These are phyloP conservation scores for human DNA, from an alignment of 2,113 vertebrate genomes.

Conservation along the genomic window GRCh38 chr4:114701501-114702000, in stretches of 20 bases:
- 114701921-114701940: not conserved
- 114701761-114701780: not conserved
- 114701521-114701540: not conserved
- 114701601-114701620: not conserved
- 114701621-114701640: not conserved
- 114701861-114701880: not conserved
- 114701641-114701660: not conserved
- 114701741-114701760: not conserved
- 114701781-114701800: not conserved
- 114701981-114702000: not conserved
- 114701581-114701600: not conserved
- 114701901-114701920: not conserved
- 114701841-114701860: conserved; percentile 18
- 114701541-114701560: not conserved
- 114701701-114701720: not conserved
- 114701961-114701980: not conserved
- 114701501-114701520: not conserved
- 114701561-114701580: not conserved
- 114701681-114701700: not conserved
- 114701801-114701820: not conserved
- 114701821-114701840: not conserved
- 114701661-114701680: not conserved
- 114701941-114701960: not conserved
- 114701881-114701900: not conserved
- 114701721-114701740: too few species aligned